Evolutionary conservation across 1,140 invertebrate species (phyloP), one percentile per base, ranked within the genome.

Genomic region (Sarcophaga bullata): DNA sequence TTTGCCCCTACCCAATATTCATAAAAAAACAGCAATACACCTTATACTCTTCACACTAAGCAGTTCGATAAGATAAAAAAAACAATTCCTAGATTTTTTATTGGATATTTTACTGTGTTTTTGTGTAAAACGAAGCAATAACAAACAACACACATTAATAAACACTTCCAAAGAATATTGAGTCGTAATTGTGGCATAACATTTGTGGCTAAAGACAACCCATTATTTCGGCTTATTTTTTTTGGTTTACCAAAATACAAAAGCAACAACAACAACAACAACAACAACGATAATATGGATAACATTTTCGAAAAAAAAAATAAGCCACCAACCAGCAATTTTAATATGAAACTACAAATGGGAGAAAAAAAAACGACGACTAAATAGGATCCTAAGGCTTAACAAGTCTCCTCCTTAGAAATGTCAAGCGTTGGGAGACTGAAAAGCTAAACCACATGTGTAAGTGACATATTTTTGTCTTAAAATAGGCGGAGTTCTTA

Each of bases 141-240:
- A 37, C 25, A 37, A 37, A 37, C 25, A 37, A 37, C 25, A 37
- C 25, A 37, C 25, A 37, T 37, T 58, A n/a, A n/a, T 13, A 5
- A 19, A 68, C n/a, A 19, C 19, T 68, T 68, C 54, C 54, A 58
- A 68, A 19, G n/a, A 68, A 76, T 19, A 68, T 68, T 68, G 62
- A 68, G 62, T 68, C 80, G 76, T 80, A 75, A 84, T 89, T 89
- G 88, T 84, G 88, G 88, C 88, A 86, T 68, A 85, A 86, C 87
- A 89, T 89, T 89, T 89, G 88, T 83, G 88, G 88, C 88, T 84
- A 85, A 85, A 85, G 86, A 86, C 84, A 86, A 85, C 82, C 84
- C 84, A 84, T 86, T 85, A 83, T 82, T 73, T 68, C 54, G 48
- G 78, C 37, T 62, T 47, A 47, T 58, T 80, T 50, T 62, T 83